Conservation (phyloP, 1,140 invertebrate species). For the Copidosoma floridanum region DNA sequence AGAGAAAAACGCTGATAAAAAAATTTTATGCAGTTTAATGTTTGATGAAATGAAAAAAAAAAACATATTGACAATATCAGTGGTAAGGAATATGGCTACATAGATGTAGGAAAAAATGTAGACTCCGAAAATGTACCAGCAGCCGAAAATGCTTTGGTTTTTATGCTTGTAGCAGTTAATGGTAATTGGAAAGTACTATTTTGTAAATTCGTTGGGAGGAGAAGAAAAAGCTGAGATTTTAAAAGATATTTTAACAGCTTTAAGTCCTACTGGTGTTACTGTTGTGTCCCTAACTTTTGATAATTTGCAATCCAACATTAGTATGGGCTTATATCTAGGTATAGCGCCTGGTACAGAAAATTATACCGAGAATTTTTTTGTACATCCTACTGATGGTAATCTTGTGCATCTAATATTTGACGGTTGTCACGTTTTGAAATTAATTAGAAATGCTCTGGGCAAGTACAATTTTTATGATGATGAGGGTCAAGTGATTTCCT, state of each 20-base stretch:
- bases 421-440: slow-evolving; percentile 32
- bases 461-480: slow-evolving; percentile 13
- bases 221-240: slow-evolving; percentile 14
- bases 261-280: slow-evolving; percentile 18
- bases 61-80: slow-evolving; percentile 14
- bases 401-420: slow-evolving; percentile 27
- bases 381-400: slow-evolving; percentile 25
- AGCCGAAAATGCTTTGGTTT: too few species aligned
- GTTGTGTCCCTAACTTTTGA: slow-evolving; percentile 31
- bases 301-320: slow-evolving; percentile 19
- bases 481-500: slow-evolving; percentile 31
- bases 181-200: slow-evolving; percentile 25
- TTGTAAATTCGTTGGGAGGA: slow-evolving; percentile 20
- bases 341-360: slow-evolving; percentile 3
- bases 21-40: slow-evolving; percentile 10
- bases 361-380: slow-evolving; percentile 29
- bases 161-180: slow-evolving; percentile 29
- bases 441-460: slow-evolving; percentile 35
- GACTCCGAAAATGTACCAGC: slow-evolving; percentile 8
- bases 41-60: slow-evolving; percentile 32
- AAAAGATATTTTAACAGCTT: slow-evolving; percentile 9
- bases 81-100: slow-evolving; percentile 28
- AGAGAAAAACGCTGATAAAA: slow-evolving; percentile 2
- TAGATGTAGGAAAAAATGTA: not conserved
- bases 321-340: slow-evolving; percentile 9